Conservation (phyloP, 2,797 vertebrate species). For the Macroramphosus scolopax region DNA sequence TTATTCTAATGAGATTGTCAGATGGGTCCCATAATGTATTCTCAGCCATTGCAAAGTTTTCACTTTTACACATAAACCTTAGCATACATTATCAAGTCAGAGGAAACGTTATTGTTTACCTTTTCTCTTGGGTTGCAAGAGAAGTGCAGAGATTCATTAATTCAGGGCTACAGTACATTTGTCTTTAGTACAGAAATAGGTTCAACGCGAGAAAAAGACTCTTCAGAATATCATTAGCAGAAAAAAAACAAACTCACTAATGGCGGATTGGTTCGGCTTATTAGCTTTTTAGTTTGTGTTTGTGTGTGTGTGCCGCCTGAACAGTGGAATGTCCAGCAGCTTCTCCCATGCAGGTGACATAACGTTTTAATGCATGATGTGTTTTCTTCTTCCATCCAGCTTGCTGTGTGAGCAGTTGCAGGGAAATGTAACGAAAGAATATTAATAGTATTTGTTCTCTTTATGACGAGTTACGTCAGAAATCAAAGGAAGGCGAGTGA, state of each 20-base stretch:
- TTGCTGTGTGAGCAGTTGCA: constrained; percentile 17
- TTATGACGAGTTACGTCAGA: too few relatives aligned
- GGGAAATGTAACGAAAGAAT: too few relatives aligned
- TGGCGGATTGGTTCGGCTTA: constrained; percentile 31
- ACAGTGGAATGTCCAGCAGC: constrained; percentile 11
- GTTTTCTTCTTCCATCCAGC: too few relatives aligned
- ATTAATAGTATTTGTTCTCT: constrained; percentile 4
- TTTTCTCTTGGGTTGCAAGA: constrained; percentile 35
- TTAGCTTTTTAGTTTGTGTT: constrained; percentile 36
- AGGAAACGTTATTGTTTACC: constrained; percentile 41
- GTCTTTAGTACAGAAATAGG: constrained; percentile 27
- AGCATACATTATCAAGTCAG: constrained; percentile 22
- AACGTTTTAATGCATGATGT: too few relatives aligned
- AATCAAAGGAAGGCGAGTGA: constrained; percentile 38
- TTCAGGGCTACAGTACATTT: constrained; percentile 40
- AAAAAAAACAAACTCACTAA: constrained; percentile 29
- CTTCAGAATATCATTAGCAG: constrained; percentile 36
- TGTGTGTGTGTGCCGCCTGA: constrained; percentile 14
- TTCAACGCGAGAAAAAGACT: constrained; percentile 22
- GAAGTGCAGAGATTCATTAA: constrained; percentile 46
- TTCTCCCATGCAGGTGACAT: constrained; percentile 17
- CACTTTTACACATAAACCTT: constrained; percentile 38
- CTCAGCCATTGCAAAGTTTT: constrained; percentile 33
- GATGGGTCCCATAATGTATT: constrained; percentile 28
- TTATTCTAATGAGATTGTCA: constrained; percentile 51